These are phyloP conservation scores for Homarus americanus DNA, from an alignment of 1,140 invertebrate species.

Conservation along the genomic window DNA sequence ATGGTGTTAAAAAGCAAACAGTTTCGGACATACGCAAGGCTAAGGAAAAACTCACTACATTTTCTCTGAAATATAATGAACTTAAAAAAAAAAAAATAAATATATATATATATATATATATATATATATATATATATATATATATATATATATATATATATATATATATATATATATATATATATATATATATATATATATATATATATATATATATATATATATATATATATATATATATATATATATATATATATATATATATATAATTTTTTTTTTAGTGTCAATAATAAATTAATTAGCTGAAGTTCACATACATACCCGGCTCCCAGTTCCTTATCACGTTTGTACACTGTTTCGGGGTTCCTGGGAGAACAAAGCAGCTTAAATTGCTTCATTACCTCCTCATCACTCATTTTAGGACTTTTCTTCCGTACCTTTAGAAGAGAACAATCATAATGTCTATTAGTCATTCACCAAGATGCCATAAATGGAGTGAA, in stretches of 20 bases:
- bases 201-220: conserved; percentile 33
- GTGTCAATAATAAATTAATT: not conserved
- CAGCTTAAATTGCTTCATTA: conserved; percentile 89
- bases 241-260: too few species aligned
- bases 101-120: too few species aligned
- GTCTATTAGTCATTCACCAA: too few species aligned
- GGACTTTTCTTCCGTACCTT: conserved; percentile 78
- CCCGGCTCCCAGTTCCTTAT: conserved; percentile 93
- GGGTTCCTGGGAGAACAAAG: conserved; percentile 89
- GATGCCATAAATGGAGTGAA: too few species aligned
- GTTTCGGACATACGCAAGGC: too few species aligned
- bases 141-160: not conserved
- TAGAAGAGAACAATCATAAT: too few species aligned
- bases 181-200: conserved; percentile 34
- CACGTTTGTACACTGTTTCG: conserved; percentile 87
- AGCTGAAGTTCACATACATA: conserved; percentile 69
- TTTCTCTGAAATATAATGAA: too few species aligned
- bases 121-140: not conserved
- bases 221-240: too few species aligned
- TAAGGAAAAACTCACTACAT: too few species aligned
- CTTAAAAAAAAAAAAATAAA: too few species aligned
- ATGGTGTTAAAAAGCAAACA: too few species aligned
- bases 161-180: conserved; percentile 23
- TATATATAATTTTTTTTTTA: too few species aligned
- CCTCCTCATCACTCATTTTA: conserved; percentile 88